phyloP scores from a whole-genome alignment of 2,888 invertebrate species.

The Epistrophe grossulariae region DNA sequence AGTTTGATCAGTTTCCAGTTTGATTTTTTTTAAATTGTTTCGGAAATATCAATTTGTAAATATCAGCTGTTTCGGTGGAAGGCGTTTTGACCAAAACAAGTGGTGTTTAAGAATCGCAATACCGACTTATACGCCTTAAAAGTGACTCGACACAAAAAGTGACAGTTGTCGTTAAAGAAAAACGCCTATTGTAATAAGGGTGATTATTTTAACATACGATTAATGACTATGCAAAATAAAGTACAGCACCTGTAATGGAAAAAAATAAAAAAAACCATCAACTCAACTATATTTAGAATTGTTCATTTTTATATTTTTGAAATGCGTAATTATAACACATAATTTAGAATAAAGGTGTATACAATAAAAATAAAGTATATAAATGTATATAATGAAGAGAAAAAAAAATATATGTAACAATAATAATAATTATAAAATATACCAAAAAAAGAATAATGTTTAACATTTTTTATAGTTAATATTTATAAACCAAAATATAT shows the following conservation, averaged over 20 bases:
- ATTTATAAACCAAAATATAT: constrained; percentile 56
- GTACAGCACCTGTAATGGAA: not conserved
- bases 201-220: too few species aligned
- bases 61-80: too few species aligned
- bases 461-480: constrained; percentile 42
- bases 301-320: constrained; percentile 61
- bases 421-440: constrained; percentile 53
- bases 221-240: too few species aligned
- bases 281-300: constrained; percentile 33
- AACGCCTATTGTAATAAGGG: too few species aligned
- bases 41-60: too few species aligned
- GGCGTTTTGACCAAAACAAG: too few species aligned
- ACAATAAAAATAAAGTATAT: constrained; percentile 52
- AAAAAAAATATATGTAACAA: constrained; percentile 8
- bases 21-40: too few species aligned
- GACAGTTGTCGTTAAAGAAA: too few species aligned
- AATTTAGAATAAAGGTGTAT: constrained; percentile 44
- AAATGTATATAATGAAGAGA: not conserved
- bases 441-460: constrained; percentile 52
- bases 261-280: not conserved
- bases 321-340: constrained; percentile 57
- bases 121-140: too few species aligned
- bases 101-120: too few species aligned
- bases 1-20: too few species aligned
- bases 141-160: too few species aligned